phyloP scores from a whole-genome alignment of 2,888 invertebrate species.

The Drosophila paranaensis region DNA sequence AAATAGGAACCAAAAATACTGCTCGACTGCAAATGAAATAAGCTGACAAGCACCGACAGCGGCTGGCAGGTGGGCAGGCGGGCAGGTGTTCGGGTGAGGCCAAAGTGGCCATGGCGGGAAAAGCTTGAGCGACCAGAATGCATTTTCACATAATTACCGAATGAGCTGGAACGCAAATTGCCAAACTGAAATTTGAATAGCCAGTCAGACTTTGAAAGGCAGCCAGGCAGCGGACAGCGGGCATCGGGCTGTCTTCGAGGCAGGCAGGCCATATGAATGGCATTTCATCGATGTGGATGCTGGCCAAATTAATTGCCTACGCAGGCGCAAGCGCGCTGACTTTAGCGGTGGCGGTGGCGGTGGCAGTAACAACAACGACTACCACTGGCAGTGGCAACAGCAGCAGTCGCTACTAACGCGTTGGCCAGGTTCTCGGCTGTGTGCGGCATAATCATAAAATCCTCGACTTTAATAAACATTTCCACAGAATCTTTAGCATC shows the following conservation, averaged over 20 bases:
- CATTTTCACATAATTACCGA: slow-evolving; percentile 79
- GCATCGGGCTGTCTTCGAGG: slow-evolving; percentile 25
- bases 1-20: slow-evolving; percentile 33
- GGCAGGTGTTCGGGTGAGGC: slow-evolving; percentile 36
- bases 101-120: slow-evolving; percentile 50
- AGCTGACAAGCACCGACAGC: slow-evolving; percentile 75
- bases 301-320: slow-evolving; percentile 79
- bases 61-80: slow-evolving; percentile 27
- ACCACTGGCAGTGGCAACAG: slow-evolving; percentile 14
- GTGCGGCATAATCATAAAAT: slow-evolving; percentile 80
- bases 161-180: slow-evolving; percentile 70
- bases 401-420: slow-evolving; percentile 29
- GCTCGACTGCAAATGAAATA: slow-evolving; percentile 63
- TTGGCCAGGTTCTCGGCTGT: slow-evolving; percentile 38
- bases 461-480: slow-evolving; percentile 79
- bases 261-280: slow-evolving; percentile 72
- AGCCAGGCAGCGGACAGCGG: slow-evolving; percentile 20
- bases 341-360: slow-evolving; percentile 11
- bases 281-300: slow-evolving; percentile 77
- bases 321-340: slow-evolving; percentile 51
- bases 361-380: slow-evolving; percentile 10
- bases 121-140: slow-evolving; percentile 65
- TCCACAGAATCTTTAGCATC: slow-evolving; percentile 80
- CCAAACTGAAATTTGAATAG: slow-evolving; percentile 75
- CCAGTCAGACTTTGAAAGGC: slow-evolving; percentile 43